Evolutionary conservation across 2,113 vertebrate genomes (phyloP).

Genomic region (Callaeas wilsoni): DNA sequence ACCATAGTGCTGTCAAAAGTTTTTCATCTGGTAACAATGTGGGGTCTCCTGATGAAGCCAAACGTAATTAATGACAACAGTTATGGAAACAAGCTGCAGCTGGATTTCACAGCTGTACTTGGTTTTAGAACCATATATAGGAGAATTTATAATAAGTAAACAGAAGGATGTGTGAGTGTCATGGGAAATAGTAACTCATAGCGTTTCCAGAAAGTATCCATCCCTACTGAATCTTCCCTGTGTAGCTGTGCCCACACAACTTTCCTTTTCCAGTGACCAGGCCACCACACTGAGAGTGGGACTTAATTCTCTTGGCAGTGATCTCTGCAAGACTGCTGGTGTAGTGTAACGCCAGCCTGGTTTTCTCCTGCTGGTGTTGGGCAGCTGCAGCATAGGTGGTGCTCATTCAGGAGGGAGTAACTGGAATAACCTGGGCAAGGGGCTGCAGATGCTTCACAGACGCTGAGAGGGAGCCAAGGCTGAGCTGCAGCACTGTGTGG

Average conservation of each 20-base stretch:
- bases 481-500: not conserved
- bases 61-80: not conserved
- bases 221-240: not conserved
- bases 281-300: not conserved
- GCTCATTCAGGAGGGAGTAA: not conserved
- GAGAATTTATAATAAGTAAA: not conserved
- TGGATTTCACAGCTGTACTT: not conserved
- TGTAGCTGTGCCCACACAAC: not conserved
- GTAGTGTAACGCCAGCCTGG: not conserved
- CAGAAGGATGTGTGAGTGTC: not conserved
- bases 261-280: not conserved
- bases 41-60: not conserved
- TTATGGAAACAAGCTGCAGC: not conserved
- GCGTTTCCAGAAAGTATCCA: not conserved
- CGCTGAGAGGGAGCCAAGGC: not conserved
- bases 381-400: not conserved
- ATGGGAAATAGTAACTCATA: not conserved
- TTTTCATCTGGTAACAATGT: not conserved
- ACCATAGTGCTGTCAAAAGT: fast-evolving
- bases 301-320: not conserved
- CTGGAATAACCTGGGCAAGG: not conserved
- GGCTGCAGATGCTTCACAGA: not conserved
- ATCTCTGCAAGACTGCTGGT: not conserved
- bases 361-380: not conserved
- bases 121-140: not conserved